Conservation (phyloP, 2,113 vertebrate genomes). For the Oplegnathus fasciatus region DNA sequence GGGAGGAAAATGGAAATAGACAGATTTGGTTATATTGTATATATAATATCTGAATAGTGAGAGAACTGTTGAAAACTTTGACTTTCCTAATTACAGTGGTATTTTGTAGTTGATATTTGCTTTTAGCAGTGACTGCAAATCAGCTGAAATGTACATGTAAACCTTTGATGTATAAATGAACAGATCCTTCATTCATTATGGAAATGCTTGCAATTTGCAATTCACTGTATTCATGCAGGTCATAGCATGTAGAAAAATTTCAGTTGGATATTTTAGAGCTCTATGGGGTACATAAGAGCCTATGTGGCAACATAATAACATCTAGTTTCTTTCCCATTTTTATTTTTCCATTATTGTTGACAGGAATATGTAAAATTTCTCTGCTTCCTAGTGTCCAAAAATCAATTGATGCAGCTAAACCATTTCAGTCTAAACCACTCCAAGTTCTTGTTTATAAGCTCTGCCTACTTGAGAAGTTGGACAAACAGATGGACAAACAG, state of each 20-base stretch:
- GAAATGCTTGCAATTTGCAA: neutral
- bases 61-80: neutral
- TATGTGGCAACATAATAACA: neutral
- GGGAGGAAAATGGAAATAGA: neutral
- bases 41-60: neutral
- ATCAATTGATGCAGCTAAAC: neutral
- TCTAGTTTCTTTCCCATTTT: neutral
- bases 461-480: neutral
- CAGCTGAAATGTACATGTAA: neutral
- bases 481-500: neutral
- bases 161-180: neutral
- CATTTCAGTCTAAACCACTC: neutral
- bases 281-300: neutral
- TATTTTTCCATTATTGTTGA: neutral
- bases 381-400: neutral
- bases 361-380: neutral
- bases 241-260: neutral
- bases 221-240: neutral
- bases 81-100: neutral
- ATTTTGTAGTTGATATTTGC: neutral
- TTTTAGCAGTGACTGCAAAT: slow-evolving; percentile 1
- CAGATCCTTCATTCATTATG: neutral
- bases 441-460: neutral
- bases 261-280: neutral
- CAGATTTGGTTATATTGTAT: neutral